A percentile compares a stretch with the other conserved stretches of the same genome.
Conservation (phyloP, 2,888 invertebrate genomes). For the Eristalinus sepulchralis region DNA sequence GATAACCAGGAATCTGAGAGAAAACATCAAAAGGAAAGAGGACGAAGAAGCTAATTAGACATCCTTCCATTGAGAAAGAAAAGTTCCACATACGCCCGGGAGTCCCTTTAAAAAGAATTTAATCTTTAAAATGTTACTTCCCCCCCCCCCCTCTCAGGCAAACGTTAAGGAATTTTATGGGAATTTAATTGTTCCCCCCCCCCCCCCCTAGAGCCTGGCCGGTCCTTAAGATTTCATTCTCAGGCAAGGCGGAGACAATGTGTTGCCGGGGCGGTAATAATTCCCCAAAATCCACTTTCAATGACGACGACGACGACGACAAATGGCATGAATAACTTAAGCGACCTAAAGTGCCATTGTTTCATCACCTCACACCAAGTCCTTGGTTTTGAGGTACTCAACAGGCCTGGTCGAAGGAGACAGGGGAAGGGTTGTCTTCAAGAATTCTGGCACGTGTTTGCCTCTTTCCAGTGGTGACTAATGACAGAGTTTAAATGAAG, state of each 20-base stretch:
- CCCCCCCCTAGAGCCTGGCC: not conserved
- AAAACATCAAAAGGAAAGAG: not conserved
- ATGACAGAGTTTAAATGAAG: not conserved
- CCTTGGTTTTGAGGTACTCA: not conserved
- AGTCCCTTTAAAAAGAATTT: no score
- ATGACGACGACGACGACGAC: not conserved
- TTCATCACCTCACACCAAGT: not conserved
- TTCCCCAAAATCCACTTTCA: not conserved
- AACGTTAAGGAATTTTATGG: not conserved
- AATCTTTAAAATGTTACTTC: not conserved
- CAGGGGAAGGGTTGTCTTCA: not conserved
- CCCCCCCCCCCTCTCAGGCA: not conserved
- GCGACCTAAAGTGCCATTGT: constrained; percentile 1
- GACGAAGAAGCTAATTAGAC: not conserved
- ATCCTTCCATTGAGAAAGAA: not conserved
- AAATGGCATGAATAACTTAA: not conserved
- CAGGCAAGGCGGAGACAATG: not conserved
- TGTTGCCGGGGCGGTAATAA: not conserved
- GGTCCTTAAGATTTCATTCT: not conserved
- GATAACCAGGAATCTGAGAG: not conserved
- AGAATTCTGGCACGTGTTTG: not conserved
- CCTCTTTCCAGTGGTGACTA: not conserved
- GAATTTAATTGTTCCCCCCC: not conserved
- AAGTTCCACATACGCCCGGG: not conserved
- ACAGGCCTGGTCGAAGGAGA: not conserved